Evolutionary conservation across 2,113 vertebrate genomes (phyloP), one percentile per base, ranked within the genome.

Genomic region (Mus musculus): DNA sequence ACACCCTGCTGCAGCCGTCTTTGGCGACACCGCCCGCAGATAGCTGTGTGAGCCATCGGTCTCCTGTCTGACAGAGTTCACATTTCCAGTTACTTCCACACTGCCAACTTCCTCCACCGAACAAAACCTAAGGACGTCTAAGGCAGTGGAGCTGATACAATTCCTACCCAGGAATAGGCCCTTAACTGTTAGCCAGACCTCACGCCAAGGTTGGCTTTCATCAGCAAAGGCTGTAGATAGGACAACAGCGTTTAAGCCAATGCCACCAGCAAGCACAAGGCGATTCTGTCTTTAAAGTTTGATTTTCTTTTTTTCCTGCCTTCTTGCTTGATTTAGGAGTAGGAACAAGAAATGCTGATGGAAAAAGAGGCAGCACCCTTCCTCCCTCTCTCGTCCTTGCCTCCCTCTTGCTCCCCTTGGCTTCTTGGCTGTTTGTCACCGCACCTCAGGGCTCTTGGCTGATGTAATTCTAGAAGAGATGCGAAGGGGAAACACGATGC

Each of bases 401-500:
- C 10, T 4, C 11, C 0, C 5, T 8, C 4, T 28, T 4, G 63
- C 42, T 73, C 76, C 73, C 59, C 59, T 84, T 61, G 77, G 52
- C 46, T 87, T 95, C 89, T 87, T 94, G 93, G 94, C 82, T 69
- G 75, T 72, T 71, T 39, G 61, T 92, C 92, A 49, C 73, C 24
- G 42, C 75, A 90, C 86, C 73, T 81, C 69, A 22, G 80, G 67
- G 73, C 89, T 91, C 95, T 24, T 46, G 84, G 93, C 95, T 96
- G 90, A 92, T 95, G 95, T 96, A 96, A 97, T 95, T 95, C 94
- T 95, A 98, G 96, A 97, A 92, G 95, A 42, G 59, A 93, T 71
- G 26, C 0, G 26, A 95, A 96, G 96, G 89, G 95, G 98, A 97
- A 91, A 93, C 72, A 14, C 28, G 80, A 95, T 95, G 96, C 95